Evolutionary conservation across 2,113 vertebrate species (phyloP), one percentile per base, ranked within the genome.

Genomic region (Dascyllus trimaculatus): DNA sequence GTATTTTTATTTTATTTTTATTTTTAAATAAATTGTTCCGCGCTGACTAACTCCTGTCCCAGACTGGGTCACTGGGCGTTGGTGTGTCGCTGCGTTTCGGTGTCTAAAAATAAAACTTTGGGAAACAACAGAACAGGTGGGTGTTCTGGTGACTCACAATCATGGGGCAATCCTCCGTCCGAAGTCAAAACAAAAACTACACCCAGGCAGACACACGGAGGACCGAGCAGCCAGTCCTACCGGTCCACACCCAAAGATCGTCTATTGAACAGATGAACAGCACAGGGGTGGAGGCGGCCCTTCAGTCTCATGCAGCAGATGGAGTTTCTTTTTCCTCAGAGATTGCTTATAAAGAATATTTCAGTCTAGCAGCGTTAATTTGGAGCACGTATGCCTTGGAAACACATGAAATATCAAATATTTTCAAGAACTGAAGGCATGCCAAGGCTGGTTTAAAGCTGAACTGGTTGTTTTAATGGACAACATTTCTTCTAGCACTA

Each of bases 61-160:
- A 43, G 9, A 24, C 15, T 35, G 13, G 29, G 64, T 51, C 61
- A 65, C 7, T 45, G 66, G 75, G 64, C 48, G 63, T 52, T 71
- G 62, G 64, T 74, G 67, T 82, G 71, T 60, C 48, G 63, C 51
- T 71, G 62, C 66, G 67, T 74, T 68, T 82, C 49, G 25, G 25
- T 52, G 45, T 0, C 76, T 81, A 89, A 86, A 89, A 89, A 89
- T 88, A 92, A 80, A 83, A 84, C 65, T 81, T 82, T 58, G 5
- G 62, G 62, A 78, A 85, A 85, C 59, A 66, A 74, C 43, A 67
- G 52, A 84, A 65, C 61, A 68, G 35, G 84, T 89, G 87, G 81
- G 87, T 74, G 87, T 82, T 15, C 8, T 59, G 32, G 48, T 89
- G 89, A 90, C 38, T 89, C 90, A 88, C 52, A 51, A n/a, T 77